Percentiles rank a stretch among this genome's conserved stretches.
Conservation (phyloP, 2,888 invertebrate genomes). For the Nephrotoma flavescens region DNA sequence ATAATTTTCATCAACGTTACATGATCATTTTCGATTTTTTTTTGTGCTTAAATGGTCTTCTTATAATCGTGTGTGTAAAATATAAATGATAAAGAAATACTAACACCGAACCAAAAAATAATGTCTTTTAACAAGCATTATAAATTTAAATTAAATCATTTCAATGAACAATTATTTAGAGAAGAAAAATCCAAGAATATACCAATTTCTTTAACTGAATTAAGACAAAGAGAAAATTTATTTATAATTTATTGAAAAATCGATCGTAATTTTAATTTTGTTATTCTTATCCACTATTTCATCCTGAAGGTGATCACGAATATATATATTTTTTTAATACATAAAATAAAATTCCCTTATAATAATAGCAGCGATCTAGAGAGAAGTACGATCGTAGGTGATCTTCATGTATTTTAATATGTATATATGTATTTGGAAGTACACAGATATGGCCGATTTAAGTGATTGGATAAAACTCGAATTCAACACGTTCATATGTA, state of each 20-base stretch:
- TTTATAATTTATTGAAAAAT: not conserved
- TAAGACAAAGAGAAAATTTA: not conserved
- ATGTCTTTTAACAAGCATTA: not conserved
- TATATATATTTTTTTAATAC: not conserved
- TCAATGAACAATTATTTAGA: not conserved
- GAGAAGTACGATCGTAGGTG: not conserved
- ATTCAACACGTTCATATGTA: not conserved
- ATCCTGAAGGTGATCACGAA: not conserved
- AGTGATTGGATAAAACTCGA: not conserved
- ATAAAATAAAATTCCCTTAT: not conserved
- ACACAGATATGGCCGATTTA: not conserved
- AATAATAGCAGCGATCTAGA: not conserved
- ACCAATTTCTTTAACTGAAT: not conserved
- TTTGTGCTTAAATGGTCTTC: not conserved
- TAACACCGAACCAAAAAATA: not conserved
- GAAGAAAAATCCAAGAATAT: not conserved
- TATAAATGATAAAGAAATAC: not conserved
- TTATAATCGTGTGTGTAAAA: not conserved
- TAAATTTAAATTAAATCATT: not conserved
- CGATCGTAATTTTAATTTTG: not conserved
- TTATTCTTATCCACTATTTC: not conserved
- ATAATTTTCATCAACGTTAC: not conserved
- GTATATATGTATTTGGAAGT: not conserved
- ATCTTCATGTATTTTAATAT: not conserved
- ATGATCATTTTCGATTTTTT: not conserved